Base-by-base conservation (phyloP, 2,888 invertebrate genomes). In the Stegana nigrithorax region DNA sequence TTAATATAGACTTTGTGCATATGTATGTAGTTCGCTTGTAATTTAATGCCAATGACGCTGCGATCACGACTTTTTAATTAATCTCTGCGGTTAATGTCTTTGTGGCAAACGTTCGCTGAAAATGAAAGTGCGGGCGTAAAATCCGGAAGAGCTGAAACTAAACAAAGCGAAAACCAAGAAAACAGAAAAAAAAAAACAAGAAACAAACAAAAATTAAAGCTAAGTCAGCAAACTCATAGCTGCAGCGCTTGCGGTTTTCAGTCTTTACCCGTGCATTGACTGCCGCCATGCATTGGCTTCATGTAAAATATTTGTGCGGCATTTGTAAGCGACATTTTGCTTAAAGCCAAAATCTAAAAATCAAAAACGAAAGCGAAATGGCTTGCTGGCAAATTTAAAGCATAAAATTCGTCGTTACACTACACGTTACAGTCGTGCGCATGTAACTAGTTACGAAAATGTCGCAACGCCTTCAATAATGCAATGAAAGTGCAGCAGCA, bases 21-120 rank as follows among this genome's bases (percentile, higher is more conserved):
- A 36, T 12, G 8, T 55, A 4, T 19, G 17, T 53, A 32, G 39
- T 4, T 55, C 19, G 53, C 12, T 21, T 55, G 32, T 55, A 55
- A 55, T 55, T 21, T 55, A 51, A 67, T 69, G 66, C 65, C 69
- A 69, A 69, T 69, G 69, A 67, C 67, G 69, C 65, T 65, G 51
- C 60, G 62, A 66, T 69, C 69, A 69, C 69, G 69, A 69, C 64
- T 42, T 67, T 65, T 65, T 69, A 67, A 69, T 69, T 69, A 67
- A 69, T 67, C 64, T 65, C 62, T 62, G 69, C 63, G 57, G 59
- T 67, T 58, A 14, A 19, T 23, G 44, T 45, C 29, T 32, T 12
- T 59, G 47, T 47, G 50, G n/a, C n/a, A n/a, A n/a, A n/a, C 26
- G 14, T 10, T 26, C n/a, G 17, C 12, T 57, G 58, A 58, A 58